These are phyloP conservation scores for Aleiodes sp. DNA, from an alignment of 1,140 invertebrate species.

Conservation along the genomic window DNA sequence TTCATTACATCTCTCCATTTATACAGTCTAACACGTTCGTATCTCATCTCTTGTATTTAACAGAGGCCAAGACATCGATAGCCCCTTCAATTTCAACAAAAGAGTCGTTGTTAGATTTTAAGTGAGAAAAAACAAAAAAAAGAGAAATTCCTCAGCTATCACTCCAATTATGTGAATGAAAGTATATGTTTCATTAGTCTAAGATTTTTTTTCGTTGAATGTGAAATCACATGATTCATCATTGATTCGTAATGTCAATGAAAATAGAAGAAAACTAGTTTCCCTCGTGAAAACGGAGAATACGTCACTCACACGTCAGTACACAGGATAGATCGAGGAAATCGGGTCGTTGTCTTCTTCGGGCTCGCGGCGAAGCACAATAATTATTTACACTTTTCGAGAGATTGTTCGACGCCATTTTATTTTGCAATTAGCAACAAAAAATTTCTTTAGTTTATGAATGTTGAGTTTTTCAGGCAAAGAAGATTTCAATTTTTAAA, in stretches of 20 bases:
- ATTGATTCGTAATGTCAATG: background rate
- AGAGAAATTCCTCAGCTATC: background rate
- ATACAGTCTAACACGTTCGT: background rate
- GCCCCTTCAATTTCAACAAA: constrained; percentile 23
- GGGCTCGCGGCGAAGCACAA: constrained; percentile 40
- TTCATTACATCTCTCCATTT: background rate
- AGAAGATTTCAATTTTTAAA: no score
- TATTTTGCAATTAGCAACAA: background rate
- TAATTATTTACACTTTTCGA: background rate
- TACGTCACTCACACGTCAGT: constrained; percentile 42
- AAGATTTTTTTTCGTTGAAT: background rate
- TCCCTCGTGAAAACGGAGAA: background rate
- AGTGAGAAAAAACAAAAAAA: background rate
- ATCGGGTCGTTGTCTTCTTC: constrained; percentile 51
- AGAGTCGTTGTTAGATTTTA: constrained; percentile 19
- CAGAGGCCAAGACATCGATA: constrained; percentile 29
- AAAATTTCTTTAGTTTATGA: no score
- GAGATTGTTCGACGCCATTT: background rate
- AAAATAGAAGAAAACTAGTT: background rate
- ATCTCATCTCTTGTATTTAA: background rate
- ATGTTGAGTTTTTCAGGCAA: no score
- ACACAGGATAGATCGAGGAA: constrained; percentile 57
- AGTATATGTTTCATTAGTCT: background rate
- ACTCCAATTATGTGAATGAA: background rate
- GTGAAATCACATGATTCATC: background rate